Evolutionary conservation across 2,888 invertebrate genomes (phyloP).

Genomic region (Ametastegia equiseti): DNA sequence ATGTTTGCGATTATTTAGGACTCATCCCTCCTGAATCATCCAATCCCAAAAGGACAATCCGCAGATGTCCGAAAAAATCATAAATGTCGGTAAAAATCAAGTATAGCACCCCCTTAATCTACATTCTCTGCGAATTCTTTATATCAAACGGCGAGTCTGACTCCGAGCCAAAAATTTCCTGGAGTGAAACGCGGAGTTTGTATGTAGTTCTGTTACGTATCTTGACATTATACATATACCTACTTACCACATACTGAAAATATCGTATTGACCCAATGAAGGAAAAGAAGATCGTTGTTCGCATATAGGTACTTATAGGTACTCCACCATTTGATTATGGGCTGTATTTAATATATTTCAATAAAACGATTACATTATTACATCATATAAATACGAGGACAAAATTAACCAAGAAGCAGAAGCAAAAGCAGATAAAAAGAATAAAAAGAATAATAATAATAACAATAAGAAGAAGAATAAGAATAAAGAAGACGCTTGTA

Average conservation of each 20-base stretch:
- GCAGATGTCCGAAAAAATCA: too few species aligned
- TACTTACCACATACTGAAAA: background rate
- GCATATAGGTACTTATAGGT: background rate
- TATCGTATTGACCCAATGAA: constrained; percentile 34
- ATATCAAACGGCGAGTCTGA: background rate
- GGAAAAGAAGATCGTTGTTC: background rate
- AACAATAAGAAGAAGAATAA: background rate
- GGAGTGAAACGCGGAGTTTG: constrained; percentile 7
- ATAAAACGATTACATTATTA: constrained; percentile 11
- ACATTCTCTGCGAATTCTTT: background rate
- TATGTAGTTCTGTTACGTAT: background rate
- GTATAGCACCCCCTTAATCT: too few species aligned
- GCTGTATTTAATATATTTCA: background rate
- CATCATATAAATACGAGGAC: background rate
- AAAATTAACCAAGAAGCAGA: constrained; percentile 2
- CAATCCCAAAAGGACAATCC: too few species aligned
- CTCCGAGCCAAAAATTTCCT: constrained; percentile 3
- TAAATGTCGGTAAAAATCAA: too few species aligned
- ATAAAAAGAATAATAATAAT: background rate
- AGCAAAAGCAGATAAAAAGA: background rate
- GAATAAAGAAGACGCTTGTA: background rate
- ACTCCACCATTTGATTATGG: background rate
- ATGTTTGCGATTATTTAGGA: background rate
- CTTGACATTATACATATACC: background rate
- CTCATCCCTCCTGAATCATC: too few species aligned